These are phyloP conservation scores for Campoplex nolae DNA, from an alignment of 2,888 invertebrate species.

Conservation along the genomic window DNA sequence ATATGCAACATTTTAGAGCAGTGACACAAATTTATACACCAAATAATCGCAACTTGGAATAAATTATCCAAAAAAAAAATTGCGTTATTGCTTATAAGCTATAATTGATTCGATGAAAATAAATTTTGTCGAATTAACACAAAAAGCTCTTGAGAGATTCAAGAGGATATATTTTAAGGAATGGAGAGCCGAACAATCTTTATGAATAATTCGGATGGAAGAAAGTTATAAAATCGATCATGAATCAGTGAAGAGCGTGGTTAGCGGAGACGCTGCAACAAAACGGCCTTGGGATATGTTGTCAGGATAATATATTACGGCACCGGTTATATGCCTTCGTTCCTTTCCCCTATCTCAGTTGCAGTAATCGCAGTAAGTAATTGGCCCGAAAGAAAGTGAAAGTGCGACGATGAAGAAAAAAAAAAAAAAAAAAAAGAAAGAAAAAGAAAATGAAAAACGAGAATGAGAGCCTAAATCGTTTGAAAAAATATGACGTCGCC, in stretches of 20 bases:
- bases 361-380: conserved; percentile 46
- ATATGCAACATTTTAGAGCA: neutral
- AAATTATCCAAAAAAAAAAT: neutral
- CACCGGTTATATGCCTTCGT: conserved; percentile 21
- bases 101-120: neutral
- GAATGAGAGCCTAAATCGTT: conserved; percentile 22
- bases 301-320: conserved; percentile 42
- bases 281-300: conserved; percentile 45
- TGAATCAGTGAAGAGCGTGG: conserved; percentile 31
- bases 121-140: neutral
- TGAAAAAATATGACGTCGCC: conserved; percentile 26
- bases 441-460: too few relatives aligned
- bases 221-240: conserved; percentile 46
- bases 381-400: conserved; percentile 54
- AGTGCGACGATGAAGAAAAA: conserved; percentile 40
- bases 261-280: conserved; percentile 25
- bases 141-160: neutral
- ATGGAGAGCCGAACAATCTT: conserved; percentile 14
- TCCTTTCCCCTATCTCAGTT: conserved; percentile 37
- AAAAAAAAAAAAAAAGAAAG: neutral
- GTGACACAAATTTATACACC: neutral
- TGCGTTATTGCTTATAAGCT: neutral
- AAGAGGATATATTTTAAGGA: conserved; percentile 1
- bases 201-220: conserved; percentile 40
- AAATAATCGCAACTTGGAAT: neutral